These are phyloP conservation scores for Taurulus bubalis DNA, from an alignment of 2,113 vertebrate genomes.

Conservation along the genomic window DNA sequence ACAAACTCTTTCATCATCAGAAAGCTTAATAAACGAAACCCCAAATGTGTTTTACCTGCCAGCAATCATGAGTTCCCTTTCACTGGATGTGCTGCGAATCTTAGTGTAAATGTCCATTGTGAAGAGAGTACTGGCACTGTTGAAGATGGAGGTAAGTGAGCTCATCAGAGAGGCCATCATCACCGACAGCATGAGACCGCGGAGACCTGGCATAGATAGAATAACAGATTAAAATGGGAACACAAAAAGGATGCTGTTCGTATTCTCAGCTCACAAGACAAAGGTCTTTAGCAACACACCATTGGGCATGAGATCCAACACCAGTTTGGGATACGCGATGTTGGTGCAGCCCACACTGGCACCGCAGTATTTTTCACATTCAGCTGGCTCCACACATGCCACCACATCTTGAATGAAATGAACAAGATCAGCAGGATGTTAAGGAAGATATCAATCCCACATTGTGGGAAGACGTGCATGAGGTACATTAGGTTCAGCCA, in stretches of 20 bases:
- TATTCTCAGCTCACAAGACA: background rate
- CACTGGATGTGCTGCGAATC: conserved; percentile 81
- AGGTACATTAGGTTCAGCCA: background rate
- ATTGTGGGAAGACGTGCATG: background rate
- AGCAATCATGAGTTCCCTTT: conserved; percentile 94
- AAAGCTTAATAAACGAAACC: background rate
- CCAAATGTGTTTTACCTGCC: conserved; percentile 84
- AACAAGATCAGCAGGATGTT: background rate
- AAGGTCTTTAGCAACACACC: conserved; percentile 79
- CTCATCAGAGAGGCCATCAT: conserved; percentile 99
- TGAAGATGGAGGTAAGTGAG: conserved; percentile 98
- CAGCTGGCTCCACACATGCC: conserved; percentile 86
- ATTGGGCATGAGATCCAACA: conserved; percentile 93
- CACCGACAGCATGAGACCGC: conserved; percentile 94
- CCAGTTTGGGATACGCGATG: conserved; percentile 93
- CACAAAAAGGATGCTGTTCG: background rate
- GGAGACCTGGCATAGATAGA: conserved; percentile 83
- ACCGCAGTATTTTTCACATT: conserved; percentile 85
- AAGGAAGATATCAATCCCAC: background rate
- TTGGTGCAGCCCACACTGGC: conserved; percentile 91
- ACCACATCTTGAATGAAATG: conserved; percentile 84
- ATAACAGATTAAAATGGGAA: background rate
- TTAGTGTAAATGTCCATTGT: conserved; percentile 97
- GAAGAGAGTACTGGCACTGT: conserved; percentile 96
- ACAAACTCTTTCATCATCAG: background rate